A percentile compares a stretch with the other conserved stretches of the same genome.
phyloP scores from a whole-genome alignment of 2,113 vertebrate species.

The Chelonoidis abingdonii region DNA sequence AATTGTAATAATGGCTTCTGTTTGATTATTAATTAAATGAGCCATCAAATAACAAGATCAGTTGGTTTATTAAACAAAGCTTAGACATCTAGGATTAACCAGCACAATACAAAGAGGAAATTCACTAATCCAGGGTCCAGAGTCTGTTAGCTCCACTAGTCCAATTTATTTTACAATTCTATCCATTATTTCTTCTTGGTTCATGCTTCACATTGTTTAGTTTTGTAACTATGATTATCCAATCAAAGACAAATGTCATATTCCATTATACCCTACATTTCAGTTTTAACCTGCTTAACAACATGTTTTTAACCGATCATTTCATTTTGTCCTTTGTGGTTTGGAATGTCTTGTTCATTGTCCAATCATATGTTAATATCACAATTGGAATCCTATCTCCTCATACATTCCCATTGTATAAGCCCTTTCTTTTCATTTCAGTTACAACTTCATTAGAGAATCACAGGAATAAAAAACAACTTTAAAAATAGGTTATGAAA shows the following conservation, averaged over 20 bases:
- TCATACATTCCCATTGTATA: background rate
- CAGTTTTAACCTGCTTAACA: background rate
- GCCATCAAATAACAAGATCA: background rate
- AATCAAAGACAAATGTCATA: background rate
- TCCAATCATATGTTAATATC: background rate
- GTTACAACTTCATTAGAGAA: background rate
- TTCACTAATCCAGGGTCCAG: background rate
- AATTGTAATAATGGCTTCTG: background rate
- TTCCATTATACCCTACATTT: background rate
- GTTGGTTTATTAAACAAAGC: background rate
- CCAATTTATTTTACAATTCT: background rate
- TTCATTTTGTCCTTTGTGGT: background rate
- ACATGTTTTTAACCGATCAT: background rate
- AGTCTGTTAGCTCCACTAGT: background rate
- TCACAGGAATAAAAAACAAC: background rate
- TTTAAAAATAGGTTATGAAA: background rate
- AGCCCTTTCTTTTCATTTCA: background rate
- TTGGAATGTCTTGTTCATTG: background rate
- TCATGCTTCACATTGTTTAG: background rate
- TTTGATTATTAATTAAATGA: background rate
- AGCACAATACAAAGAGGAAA: background rate
- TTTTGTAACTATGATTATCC: background rate
- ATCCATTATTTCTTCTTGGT: background rate
- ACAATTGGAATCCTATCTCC: background rate
- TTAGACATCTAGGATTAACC: background rate